Evolutionary conservation across 2,888 invertebrate species (phyloP).

Genomic region (Drosophila mayaguana): DNA sequence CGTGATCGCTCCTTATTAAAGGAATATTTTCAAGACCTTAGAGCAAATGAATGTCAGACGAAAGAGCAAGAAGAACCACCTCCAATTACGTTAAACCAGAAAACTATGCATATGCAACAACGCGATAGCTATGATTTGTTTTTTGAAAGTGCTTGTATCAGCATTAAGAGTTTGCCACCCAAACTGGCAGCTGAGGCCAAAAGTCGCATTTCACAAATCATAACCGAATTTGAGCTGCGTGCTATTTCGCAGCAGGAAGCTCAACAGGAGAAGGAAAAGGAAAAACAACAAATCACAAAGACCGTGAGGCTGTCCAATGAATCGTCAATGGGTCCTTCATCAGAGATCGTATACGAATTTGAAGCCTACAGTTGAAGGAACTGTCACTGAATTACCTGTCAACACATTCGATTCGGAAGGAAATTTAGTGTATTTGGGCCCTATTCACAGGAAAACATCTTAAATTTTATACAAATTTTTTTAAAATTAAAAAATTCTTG

Average conservation of each 20-base stretch:
- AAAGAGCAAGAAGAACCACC: neutral
- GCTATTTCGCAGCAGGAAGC: slow-evolving; percentile 78
- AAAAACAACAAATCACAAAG: slow-evolving; percentile 18
- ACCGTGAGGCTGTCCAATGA: slow-evolving; percentile 17
- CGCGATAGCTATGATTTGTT: slow-evolving; percentile 77
- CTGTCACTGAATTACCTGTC: slow-evolving; percentile 35
- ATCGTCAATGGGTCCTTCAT: slow-evolving; percentile 15
- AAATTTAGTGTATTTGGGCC: slow-evolving; percentile 13
- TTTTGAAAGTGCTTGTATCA: slow-evolving; percentile 80
- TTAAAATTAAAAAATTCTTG: slow-evolving; percentile 24
- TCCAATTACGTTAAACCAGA: neutral
- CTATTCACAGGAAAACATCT: slow-evolving; percentile 29
- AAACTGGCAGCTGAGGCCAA: slow-evolving; percentile 81
- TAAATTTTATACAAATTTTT: slow-evolving; percentile 26
- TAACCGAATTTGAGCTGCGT: slow-evolving; percentile 79
- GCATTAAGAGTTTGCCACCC: slow-evolving; percentile 76
- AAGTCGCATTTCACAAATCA: slow-evolving; percentile 76
- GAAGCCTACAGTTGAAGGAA: slow-evolving; percentile 51
- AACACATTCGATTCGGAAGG: neutral
- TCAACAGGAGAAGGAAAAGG: slow-evolving; percentile 15
- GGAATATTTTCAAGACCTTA: slow-evolving; percentile 54
- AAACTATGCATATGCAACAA: slow-evolving; percentile 19
- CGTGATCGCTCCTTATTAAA: slow-evolving; percentile 58
- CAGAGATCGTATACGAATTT: slow-evolving; percentile 59
- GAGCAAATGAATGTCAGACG: neutral